Percentiles rank a stretch among this genome's conserved stretches.
Evolutionary conservation across 2,888 invertebrate species (phyloP).

Genomic region (Dryobota labecula): DNA sequence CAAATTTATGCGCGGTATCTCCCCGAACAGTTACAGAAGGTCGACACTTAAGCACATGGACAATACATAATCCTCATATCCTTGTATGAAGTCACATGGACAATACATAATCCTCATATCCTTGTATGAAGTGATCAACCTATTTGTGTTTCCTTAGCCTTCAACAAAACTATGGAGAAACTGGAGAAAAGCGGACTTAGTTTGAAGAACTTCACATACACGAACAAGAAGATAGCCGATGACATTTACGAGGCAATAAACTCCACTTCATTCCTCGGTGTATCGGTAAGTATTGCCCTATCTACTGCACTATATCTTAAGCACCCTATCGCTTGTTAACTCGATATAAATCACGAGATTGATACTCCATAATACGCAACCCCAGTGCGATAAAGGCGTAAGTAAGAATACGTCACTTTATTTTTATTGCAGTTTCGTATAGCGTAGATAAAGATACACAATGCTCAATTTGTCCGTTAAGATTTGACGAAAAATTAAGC

Average conservation of each 20-base stretch:
- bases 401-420: no score
- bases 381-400: no score
- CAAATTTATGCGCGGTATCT: slow-evolving; percentile 47
- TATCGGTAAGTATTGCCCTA: slow-evolving; percentile 94
- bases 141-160: slow-evolving; percentile 90
- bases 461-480: no score
- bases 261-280: slow-evolving; percentile 99
- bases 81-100: slow-evolving; percentile 25
- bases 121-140: slow-evolving; percentile 36
- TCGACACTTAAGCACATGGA: slow-evolving; percentile 29
- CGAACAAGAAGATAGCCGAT: slow-evolving; percentile 97
- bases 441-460: no score
- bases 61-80: slow-evolving; percentile 36
- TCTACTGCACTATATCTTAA: slow-evolving; percentile 47
- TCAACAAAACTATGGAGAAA: slow-evolving; percentile 98
- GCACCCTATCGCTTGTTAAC: slow-evolving; percentile 34
- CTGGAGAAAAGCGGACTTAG: slow-evolving; percentile 95
- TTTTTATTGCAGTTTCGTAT: no score
- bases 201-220: slow-evolving; percentile 98
- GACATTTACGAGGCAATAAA: slow-evolving; percentile 99
- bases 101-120: slow-evolving; percentile 39
- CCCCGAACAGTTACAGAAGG: slow-evolving; percentile 41
- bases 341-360: slow-evolving; percentile 34
- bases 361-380: slow-evolving; percentile 9
- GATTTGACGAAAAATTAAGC: no score